Percentiles rank a stretch among this genome's conserved stretches.
These are phyloP conservation scores for Trissoscelio sp. DNA, from an alignment of 2,888 invertebrate genomes.

Conservation along the genomic window DNA sequence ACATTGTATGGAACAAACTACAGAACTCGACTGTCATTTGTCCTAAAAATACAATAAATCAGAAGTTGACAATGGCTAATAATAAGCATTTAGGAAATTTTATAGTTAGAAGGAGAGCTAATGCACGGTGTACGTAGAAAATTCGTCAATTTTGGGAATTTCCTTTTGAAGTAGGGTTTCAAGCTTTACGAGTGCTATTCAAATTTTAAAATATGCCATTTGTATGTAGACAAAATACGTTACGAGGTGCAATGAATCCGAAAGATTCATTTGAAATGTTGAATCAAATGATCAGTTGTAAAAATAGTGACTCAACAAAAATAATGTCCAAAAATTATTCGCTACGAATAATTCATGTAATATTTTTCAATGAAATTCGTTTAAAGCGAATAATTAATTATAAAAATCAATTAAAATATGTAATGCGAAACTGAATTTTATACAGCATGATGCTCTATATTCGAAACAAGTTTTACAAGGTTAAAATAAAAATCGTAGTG, in stretches of 20 bases:
- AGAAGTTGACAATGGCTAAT: slow-evolving; percentile 30
- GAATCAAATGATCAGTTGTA: not conserved
- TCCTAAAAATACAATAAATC: slow-evolving; percentile 31
- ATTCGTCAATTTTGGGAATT: not conserved
- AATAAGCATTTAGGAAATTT: slow-evolving; percentile 75
- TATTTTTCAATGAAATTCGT: slow-evolving; percentile 2
- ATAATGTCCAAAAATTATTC: slow-evolving; percentile 7
- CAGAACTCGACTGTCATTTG: slow-evolving; percentile 75
- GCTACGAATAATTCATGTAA: not conserved
- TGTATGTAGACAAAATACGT: not conserved
- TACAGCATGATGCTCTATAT: slow-evolving; percentile 7
- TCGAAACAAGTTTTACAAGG: not conserved
- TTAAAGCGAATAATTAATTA: not conserved
- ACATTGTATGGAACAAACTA: slow-evolving; percentile 80
- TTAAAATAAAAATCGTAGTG: not conserved
- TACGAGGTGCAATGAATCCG: not conserved
- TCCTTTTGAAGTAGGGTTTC: not conserved
- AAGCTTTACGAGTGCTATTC: slow-evolving; percentile 13
- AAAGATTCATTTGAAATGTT: not conserved
- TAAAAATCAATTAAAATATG: not conserved
- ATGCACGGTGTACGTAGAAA: slow-evolving; percentile 70
- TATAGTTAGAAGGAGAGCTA: slow-evolving; percentile 72
- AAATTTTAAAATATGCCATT: not conserved
- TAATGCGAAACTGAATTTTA: slow-evolving; percentile 10
- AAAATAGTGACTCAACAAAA: not conserved